Conservation (phyloP, 2,113 vertebrate species). For the Plestiodon gilberti region DNA sequence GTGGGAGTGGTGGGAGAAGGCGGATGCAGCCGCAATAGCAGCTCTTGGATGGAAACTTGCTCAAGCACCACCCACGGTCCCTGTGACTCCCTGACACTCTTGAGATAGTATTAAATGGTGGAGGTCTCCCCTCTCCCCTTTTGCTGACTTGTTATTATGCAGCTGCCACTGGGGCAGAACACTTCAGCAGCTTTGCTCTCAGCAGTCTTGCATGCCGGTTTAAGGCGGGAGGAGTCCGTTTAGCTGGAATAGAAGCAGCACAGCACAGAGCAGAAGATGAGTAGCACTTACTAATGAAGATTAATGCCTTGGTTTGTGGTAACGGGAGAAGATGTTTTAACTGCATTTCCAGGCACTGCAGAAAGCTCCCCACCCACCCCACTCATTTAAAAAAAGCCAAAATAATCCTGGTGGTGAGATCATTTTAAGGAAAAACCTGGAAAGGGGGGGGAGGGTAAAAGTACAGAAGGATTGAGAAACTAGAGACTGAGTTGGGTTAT, state of each 20-base stretch:
- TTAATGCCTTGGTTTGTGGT: background rate
- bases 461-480: background rate
- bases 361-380: background rate
- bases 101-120: background rate
- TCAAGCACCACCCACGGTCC: background rate
- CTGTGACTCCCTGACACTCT: background rate
- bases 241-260: background rate
- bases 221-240: background rate
- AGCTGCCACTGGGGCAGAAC: background rate
- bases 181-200: background rate
- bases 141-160: background rate
- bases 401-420: background rate
- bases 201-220: background rate
- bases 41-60: too few species aligned
- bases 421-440: background rate
- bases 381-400: background rate
- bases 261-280: background rate
- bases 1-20: too few species aligned
- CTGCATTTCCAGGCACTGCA: background rate
- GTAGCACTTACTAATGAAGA: background rate
- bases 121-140: background rate
- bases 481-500: background rate
- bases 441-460: background rate
- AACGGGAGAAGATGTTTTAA: background rate
- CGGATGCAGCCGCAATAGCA: background rate